A percentile compares a stretch with the other conserved stretches of the same genome.
Evolutionary conservation across 2,888 invertebrate genomes (phyloP).

Genomic region (Hyposoter dolosus): DNA sequence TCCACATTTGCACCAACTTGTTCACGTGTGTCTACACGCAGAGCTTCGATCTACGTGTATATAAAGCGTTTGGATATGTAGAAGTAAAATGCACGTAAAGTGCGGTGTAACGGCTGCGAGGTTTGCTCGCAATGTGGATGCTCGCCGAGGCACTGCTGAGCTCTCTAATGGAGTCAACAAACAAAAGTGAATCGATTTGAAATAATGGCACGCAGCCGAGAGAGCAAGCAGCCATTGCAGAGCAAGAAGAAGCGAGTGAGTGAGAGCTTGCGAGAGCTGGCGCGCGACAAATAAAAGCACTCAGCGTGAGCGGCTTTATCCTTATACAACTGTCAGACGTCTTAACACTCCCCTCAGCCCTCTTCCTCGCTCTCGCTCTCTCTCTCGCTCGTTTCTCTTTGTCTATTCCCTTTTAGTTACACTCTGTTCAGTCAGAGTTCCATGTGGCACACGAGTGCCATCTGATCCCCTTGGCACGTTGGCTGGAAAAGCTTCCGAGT

Average conservation of each 20-base stretch:
- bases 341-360: slow-evolving; percentile 76
- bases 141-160: slow-evolving; percentile 55
- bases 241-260: slow-evolving; percentile 50
- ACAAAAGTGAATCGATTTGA: slow-evolving; percentile 83
- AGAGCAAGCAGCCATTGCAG: slow-evolving; percentile 51
- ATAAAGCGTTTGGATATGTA: not conserved
- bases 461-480: slow-evolving; percentile 67
- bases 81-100: slow-evolving; percentile 52
- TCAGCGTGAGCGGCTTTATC: slow-evolving; percentile 83
- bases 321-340: slow-evolving; percentile 83
- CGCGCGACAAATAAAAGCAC: slow-evolving; percentile 83
- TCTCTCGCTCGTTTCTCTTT: slow-evolving; percentile 4
- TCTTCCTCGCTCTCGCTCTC: slow-evolving; percentile 30
- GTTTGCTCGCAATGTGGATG: slow-evolving; percentile 66
- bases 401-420: slow-evolving; percentile 54
- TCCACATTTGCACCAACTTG: slow-evolving; percentile 4
- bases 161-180: slow-evolving; percentile 82
- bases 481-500: slow-evolving; percentile 66
- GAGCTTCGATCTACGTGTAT: not conserved
- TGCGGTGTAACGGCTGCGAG: slow-evolving; percentile 60
- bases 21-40: not conserved
- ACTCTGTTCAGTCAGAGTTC: slow-evolving; percentile 71
- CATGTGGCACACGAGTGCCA: slow-evolving; percentile 58
- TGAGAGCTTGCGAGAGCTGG: slow-evolving; percentile 71
- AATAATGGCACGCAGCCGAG: slow-evolving; percentile 81